phyloP scores from a whole-genome alignment of 2,113 vertebrate genomes.

The Crotalus horridus region DNA sequence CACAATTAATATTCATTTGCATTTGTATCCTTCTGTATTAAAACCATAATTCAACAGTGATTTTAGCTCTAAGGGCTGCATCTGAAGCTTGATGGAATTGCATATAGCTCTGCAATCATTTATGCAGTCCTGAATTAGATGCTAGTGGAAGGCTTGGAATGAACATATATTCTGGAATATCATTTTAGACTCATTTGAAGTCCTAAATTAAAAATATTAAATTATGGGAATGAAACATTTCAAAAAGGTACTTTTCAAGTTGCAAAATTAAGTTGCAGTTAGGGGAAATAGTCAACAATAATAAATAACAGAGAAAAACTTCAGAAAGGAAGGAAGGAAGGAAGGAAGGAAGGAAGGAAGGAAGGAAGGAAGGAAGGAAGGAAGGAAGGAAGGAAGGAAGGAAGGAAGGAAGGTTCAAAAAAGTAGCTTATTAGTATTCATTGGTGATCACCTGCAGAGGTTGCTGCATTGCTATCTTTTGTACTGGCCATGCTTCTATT shows the following conservation, averaged over 20 bases:
- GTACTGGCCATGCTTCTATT: background rate
- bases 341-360: background rate
- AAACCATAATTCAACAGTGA: background rate
- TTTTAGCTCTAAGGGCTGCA: background rate
- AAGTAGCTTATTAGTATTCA: background rate
- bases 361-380: background rate
- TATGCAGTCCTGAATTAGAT: background rate
- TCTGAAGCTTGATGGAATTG: background rate
- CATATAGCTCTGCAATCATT: background rate
- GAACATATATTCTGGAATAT: background rate
- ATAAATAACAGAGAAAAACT: background rate
- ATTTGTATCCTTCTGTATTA: background rate
- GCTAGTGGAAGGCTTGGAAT: background rate
- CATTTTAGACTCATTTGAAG: background rate
- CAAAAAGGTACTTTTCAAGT: background rate
- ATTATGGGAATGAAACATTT: background rate
- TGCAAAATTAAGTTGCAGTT: background rate
- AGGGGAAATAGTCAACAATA: background rate
- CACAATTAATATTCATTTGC: background rate
- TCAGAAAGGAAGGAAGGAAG: background rate
- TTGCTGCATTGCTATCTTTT: background rate
- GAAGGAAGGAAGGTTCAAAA: background rate
- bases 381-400: background rate
- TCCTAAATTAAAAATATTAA: background rate
- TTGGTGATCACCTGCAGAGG: background rate